phyloP scores from a whole-genome alignment of 2,888 invertebrate species.

The Xylota segnis region DNA sequence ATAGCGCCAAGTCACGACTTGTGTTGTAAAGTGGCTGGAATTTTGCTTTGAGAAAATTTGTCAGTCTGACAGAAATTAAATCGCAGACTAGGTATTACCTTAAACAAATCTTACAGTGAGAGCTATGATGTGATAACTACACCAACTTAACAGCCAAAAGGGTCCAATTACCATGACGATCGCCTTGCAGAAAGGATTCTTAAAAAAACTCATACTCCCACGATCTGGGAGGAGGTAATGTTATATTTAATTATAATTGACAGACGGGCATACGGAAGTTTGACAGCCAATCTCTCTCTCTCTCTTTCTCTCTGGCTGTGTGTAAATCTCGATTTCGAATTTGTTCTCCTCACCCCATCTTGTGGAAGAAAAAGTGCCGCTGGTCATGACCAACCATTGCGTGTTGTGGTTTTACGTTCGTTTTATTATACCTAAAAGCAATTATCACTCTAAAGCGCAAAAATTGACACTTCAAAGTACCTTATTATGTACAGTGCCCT shows the following conservation, averaged over 20 bases:
- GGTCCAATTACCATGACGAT: conserved; percentile 51
- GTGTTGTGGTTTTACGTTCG: conserved; percentile 61
- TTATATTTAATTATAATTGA: conserved; percentile 28
- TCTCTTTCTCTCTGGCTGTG: too few relatives aligned
- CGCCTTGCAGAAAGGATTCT: conserved; percentile 4
- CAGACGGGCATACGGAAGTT: conserved; percentile 50
- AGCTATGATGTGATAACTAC: conserved; percentile 71
- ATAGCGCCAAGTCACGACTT: conserved; percentile 80
- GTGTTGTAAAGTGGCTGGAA: conserved; percentile 67
- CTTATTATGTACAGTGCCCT: conserved; percentile 33
- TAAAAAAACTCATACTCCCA: conserved; percentile 48
- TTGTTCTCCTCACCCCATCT: conserved; percentile 39
- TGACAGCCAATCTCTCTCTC: conserved; percentile 54
- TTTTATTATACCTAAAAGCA: conserved; percentile 38
- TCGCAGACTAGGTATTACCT: conserved; percentile 61
- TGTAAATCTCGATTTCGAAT: conserved; percentile 46
- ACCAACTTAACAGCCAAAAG: conserved; percentile 50
- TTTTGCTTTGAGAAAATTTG: conserved; percentile 69
- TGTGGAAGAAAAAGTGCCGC: conserved; percentile 20
- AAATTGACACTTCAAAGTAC: conserved; percentile 61
- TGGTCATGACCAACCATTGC: conserved; percentile 40
- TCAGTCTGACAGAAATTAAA: conserved; percentile 71
- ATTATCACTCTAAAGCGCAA: conserved; percentile 62
- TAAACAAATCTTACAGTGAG: conserved; percentile 43
- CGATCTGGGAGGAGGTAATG: conserved; percentile 21